Conservation (phyloP, 2,888 invertebrate species). For the Ischnus inquisitorius region DNA sequence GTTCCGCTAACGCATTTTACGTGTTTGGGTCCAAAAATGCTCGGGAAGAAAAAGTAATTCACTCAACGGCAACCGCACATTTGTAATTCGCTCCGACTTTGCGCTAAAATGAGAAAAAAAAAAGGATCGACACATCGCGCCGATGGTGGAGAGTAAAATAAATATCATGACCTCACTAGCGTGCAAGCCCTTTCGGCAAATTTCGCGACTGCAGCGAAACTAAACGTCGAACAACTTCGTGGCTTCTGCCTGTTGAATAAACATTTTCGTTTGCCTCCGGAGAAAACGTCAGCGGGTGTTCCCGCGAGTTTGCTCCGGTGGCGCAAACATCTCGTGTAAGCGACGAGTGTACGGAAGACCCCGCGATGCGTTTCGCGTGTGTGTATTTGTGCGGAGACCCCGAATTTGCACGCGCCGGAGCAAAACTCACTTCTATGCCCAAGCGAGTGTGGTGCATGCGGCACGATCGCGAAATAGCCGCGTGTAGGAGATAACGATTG, state of each 20-base stretch:
- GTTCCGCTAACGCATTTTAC: no score
- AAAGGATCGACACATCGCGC: background rate
- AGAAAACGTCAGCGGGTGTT: constrained; percentile 51
- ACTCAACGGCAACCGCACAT: background rate
- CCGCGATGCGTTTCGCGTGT: background rate
- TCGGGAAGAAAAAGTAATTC: no score
- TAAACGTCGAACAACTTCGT: constrained; percentile 45
- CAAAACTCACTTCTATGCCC: background rate
- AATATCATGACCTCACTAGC: constrained; percentile 3
- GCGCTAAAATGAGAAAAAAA: background rate
- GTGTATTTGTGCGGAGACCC: background rate
- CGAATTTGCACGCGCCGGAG: background rate
- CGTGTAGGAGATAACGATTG: background rate
- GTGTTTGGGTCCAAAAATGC: no score
- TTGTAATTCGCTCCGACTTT: background rate
- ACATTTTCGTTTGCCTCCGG: constrained; percentile 51
- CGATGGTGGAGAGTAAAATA: constrained; percentile 4
- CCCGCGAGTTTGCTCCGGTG: constrained; percentile 27
- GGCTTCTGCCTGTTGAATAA: constrained; percentile 59
- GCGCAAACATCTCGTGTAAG: constrained; percentile 43
- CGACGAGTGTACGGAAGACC: background rate
- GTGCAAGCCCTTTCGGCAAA: background rate
- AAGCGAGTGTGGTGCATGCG: background rate
- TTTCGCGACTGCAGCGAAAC: constrained; percentile 8
- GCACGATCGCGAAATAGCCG: background rate